phyloP scores from a whole-genome alignment of 2,888 invertebrate genomes.

The Morpho deidamia region DNA sequence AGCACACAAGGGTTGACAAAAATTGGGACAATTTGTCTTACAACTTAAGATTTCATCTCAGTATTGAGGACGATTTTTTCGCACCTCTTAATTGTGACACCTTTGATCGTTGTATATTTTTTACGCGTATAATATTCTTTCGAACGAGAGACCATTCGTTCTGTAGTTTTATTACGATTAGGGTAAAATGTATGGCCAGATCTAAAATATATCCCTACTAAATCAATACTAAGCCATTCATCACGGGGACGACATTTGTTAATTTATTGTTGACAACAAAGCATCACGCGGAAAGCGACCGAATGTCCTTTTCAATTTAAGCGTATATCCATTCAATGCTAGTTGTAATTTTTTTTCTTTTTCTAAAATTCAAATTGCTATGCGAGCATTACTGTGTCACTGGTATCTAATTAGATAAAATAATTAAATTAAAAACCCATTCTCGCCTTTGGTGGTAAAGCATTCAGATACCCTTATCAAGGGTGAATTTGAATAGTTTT shows the following conservation, averaged over 20 bases:
- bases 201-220: conserved; percentile 57
- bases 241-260: conserved; percentile 56
- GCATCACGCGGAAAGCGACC: conserved; percentile 27
- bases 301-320: conserved; percentile 35
- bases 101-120: conserved; percentile 29
- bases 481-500: conserved; percentile 31
- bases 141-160: conserved; percentile 17
- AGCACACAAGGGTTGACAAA: conserved; percentile 67
- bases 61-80: conserved; percentile 58
- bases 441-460: conserved; percentile 57
- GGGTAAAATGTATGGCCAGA: conserved; percentile 47
- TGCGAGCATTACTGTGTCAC: conserved; percentile 57
- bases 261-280: conserved; percentile 38
- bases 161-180: conserved; percentile 60
- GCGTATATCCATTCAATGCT: conserved; percentile 1
- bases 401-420: conserved; percentile 68
- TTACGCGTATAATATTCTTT: conserved; percentile 4
- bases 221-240: conserved; percentile 64
- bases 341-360: not conserved
- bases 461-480: conserved; percentile 48
- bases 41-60: conserved; percentile 61
- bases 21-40: conserved; percentile 69
- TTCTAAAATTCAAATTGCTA: conserved; percentile 21
- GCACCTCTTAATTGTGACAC: conserved; percentile 54
- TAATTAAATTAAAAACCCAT: conserved; percentile 19